Percentiles rank a stretch among this genome's conserved stretches.
Evolutionary conservation across 2,888 invertebrate genomes (phyloP).

Genomic region (Tipula vernalis): DNA sequence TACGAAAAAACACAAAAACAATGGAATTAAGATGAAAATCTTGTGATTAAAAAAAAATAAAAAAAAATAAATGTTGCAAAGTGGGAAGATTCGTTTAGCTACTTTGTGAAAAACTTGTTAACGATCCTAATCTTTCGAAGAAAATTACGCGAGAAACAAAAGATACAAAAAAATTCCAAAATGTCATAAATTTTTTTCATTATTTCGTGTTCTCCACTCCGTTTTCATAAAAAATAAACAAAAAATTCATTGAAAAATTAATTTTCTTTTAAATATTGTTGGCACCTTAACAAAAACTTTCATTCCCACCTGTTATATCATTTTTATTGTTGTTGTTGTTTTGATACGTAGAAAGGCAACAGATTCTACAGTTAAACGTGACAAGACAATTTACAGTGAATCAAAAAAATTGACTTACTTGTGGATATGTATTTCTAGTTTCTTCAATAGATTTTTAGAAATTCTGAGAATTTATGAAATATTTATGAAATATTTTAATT

Average conservation of each 20-base stretch:
- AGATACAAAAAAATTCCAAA: neutral
- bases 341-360: neutral
- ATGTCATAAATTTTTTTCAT: neutral
- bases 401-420: neutral
- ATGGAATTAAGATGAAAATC: neutral
- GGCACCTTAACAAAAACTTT: constrained; percentile 4
- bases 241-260: neutral
- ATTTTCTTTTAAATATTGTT: neutral
- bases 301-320: neutral
- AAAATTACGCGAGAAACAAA: neutral
- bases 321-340: neutral
- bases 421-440: too few species aligned
- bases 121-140: neutral
- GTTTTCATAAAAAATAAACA: neutral
- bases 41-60: neutral
- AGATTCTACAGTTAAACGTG: neutral
- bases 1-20: neutral
- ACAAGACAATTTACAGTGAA: neutral
- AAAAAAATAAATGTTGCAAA: neutral
- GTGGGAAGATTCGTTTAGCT: neutral
- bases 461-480: too few species aligned
- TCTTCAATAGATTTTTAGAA: too few species aligned
- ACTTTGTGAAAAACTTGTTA: neutral
- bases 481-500: too few species aligned
- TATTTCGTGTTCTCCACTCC: neutral